Base-by-base conservation (phyloP, 2,797 vertebrate genomes). In the Muraenolepis orangiensis region DNA sequence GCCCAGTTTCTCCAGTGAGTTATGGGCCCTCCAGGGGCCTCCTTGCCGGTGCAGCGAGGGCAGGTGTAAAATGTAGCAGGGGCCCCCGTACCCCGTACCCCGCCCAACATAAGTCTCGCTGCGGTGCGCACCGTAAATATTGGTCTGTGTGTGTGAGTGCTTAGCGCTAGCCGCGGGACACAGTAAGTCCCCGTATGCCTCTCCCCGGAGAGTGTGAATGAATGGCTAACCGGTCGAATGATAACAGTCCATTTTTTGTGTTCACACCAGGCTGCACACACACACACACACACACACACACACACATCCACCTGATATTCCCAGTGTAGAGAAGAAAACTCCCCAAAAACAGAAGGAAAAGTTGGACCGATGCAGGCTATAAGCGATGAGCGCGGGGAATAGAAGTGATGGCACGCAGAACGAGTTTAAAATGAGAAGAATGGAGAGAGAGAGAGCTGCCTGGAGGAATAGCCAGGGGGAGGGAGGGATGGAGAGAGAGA, bases 41-140 rank as follows among this genome's bases (percentile, higher is more conserved):
- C 46, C 40, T 29, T 31, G 46, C 69, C 69, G 3, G 0, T 76
- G 69, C 77, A 74, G 73, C 77, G 71, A 71, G 71, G 82, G 79
- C 84, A 91, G 87, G 87, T 90, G 85, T 83, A 84, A 81, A 78
- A 83, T 84, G 79, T 78, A 75, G 74, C 16, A 14, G 38, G 81
- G 76, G 73, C 38, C 1, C 1, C 38, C 69, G 66, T 16, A 67
- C 23, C 51, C 73, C 51, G 71, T 71, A 20, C 42, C 32, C 67
- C 80, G 67, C 51, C 51, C 23, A 75, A 73, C 76, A 83, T 77
- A 83, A 80, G 75, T 82, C 76, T 81, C 66, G 38, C 51, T n/a
- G 34, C n/a, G 4, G 28, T 72, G 5, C 79, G 80, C 18, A 51
- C 76, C 75, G 77, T 77, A 68, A 72, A 80, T 67, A 81, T 84